These are phyloP conservation scores for Oceanodroma tethys DNA, from an alignment of 2,113 vertebrate species.

Conservation along the genomic window DNA sequence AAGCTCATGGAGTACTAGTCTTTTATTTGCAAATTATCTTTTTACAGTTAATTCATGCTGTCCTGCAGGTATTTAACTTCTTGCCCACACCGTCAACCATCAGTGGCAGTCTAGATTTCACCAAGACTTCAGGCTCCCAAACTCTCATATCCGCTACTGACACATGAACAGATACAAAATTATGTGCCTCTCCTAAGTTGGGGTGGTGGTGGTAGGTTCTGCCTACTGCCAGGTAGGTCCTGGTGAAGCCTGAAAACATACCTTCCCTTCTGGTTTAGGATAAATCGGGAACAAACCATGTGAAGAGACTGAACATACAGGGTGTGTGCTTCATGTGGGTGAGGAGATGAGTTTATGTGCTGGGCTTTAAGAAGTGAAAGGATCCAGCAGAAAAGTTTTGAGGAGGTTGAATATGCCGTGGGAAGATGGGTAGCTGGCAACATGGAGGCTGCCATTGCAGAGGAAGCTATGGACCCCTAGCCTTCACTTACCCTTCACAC, in stretches of 20 bases:
- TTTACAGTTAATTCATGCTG: not conserved
- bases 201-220: not conserved
- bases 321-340: not conserved
- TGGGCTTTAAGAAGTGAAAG: not conserved
- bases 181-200: rapidly evolving
- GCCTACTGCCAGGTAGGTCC: not conserved
- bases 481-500: not conserved
- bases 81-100: not conserved
- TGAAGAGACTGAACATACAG: rapidly evolving
- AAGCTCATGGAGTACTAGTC: not conserved
- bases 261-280: not conserved
- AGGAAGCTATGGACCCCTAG: not conserved
- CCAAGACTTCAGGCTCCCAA: not conserved
- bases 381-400: not conserved
- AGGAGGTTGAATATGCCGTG: not conserved
- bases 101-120: not conserved
- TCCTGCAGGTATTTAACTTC: not conserved
- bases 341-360: not conserved
- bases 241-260: not conserved
- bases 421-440: not conserved
- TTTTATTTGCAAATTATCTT: not conserved
- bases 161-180: not conserved
- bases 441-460: rapidly evolving
- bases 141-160: rapidly evolving
- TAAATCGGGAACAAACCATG: not conserved